Base-by-base conservation (phyloP, 2,113 vertebrate genomes). In the Catagonus wagneri region DNA sequence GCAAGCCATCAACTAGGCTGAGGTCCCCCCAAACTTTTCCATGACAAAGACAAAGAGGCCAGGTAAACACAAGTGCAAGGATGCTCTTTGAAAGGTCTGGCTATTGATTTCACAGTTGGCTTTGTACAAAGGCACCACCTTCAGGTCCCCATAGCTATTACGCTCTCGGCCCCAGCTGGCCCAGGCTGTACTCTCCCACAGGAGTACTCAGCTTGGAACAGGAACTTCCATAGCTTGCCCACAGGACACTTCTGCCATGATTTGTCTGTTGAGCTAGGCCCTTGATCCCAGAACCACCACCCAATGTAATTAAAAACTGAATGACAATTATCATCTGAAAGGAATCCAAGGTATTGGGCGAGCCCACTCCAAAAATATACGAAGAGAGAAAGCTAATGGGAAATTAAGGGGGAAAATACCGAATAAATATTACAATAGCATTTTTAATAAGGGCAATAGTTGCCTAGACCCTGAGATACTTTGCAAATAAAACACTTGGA, bases 401-500 rank as follows among this genome's bases (percentile, higher is more conserved):
- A 97, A 68, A 90, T 75, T 65, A 94, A 95, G 15, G 32, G 32
- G 1, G 7, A 50, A 84, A 65, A 27, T 20, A 10, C 16, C 34
- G 74, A 96, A 86, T 75, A 29, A 56, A 25, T 71, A 94, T 87
- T 11, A 29, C 52, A 88, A 71, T 14, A 72, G 23, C n/a, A 58
- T 79, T 7, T 14, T 95, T 97, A 85, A 13, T 16, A 71, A 44
- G 7, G 8, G 20, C 23, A 56, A 58, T 56, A 65, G 85, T 75
- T 90, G 0, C 27, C 32, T 83, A 89, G 78, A 68, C 22, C 22
- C 16, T 89, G 19, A 75, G 20, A 85, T 97, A 90, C 39, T 63
- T 95, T 93, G 83, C 60, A 92, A 95, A 83, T 50, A 72, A 80
- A 60, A 83, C 74, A 74, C 60, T 95, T 72, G 52, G 83, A 69